Base-by-base conservation (phyloP, 2,113 vertebrate species). In the Symphodus melops region DNA sequence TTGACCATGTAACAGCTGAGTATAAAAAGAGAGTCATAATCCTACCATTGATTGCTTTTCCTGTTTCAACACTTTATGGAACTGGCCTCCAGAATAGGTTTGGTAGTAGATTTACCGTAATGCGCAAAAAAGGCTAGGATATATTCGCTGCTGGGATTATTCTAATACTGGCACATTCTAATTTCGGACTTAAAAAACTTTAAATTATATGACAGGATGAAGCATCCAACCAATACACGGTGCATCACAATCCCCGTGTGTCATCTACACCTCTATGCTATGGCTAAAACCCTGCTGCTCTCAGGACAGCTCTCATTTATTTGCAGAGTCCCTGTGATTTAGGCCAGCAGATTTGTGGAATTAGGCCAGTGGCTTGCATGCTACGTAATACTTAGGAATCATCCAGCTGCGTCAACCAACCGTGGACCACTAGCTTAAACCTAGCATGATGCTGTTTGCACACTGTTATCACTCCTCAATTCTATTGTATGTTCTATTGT, bases 341-440 rank as follows among this genome's bases (percentile, higher is more conserved):
- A 92, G 91, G 89, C 67, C 91, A 91, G 59, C 89, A 90, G 90
- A 91, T 93, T 91, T 92, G 87, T 86, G 86, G 92, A 94, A 92
- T 91, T 94, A 88, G 93, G 93, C 92, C 92, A 92, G 88, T 84
- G 79, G 88, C 84, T 86, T 70, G 68, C 72, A 85, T 73, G 81
- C 90, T 79, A 84, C 56, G 87, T 91, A 92, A 91, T 75, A 58
- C 75, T 79, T 79, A 16, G 16, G 68, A 79, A 82, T 82, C 86
- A 85, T 70, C 83, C 80, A 82, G 72, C 82, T 72, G 79, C 76
- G 79, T 44, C 68, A 70, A 63, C 76, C 61, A 60, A 73, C 73
- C 65, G 19, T 1, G n/a, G 33, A 21, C 66, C 33, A 48, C 68
- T 33, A 3, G 62, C 69, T 80, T 39, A 36, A 58, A n/a, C 37